Conservation (phyloP, 35 echinoderm and acorn worm species). For the Heliocidaris erythrogramma region DNA sequence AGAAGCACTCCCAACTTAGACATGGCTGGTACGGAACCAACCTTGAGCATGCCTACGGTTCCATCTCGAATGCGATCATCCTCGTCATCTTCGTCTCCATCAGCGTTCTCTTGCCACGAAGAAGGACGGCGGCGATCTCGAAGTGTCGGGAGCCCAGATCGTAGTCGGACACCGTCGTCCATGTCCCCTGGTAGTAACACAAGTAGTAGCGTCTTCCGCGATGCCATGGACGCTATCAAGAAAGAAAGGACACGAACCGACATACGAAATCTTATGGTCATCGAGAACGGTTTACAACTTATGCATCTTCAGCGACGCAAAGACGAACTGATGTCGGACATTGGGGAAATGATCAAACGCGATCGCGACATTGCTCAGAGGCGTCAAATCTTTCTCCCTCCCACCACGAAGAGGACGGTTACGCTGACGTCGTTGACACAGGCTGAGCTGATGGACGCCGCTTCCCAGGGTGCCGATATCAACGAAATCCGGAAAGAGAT, state of each 20-base stretch:
- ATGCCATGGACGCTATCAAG: slow-evolving; percentile 13
- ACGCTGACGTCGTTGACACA: slow-evolving; percentile 21
- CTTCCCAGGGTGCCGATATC: slow-evolving; percentile 24
- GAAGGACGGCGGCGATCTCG: background rate
- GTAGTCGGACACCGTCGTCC: background rate
- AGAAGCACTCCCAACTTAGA: background rate
- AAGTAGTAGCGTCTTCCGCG: background rate
- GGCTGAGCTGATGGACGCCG: slow-evolving; percentile 14
- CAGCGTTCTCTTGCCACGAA: slow-evolving; percentile 35
- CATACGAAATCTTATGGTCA: background rate
- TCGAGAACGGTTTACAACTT: slow-evolving; percentile 8
- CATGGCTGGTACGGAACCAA: background rate
- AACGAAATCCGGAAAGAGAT: slow-evolving; percentile 38
- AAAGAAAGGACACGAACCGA: background rate
- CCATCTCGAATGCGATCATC: background rate
- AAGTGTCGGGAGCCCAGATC: background rate
- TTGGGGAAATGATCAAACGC: slow-evolving; percentile 27
- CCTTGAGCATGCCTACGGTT: background rate
- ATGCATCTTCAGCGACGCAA: slow-evolving; percentile 34
- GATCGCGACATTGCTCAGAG: slow-evolving; percentile 15
- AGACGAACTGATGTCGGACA: background rate
- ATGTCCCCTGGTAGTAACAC: background rate
- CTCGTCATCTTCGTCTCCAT: background rate
- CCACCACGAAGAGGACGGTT: background rate
- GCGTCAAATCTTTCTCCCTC: background rate